Conservation (phyloP, 1,140 invertebrate genomes). For the Trichogramma pretiosum region DNA sequence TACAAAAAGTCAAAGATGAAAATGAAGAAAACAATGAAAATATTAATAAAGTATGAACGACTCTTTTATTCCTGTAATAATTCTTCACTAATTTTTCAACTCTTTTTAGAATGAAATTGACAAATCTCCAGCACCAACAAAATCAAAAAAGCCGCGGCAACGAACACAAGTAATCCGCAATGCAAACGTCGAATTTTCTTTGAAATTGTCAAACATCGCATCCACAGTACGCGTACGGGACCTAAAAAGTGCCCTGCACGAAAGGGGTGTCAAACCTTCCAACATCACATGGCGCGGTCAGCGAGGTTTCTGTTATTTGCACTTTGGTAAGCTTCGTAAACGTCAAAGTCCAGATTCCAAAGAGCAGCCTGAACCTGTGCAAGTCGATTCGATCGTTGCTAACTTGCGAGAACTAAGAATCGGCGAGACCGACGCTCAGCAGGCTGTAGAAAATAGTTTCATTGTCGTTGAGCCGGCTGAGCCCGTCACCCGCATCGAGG, state of each 20-base stretch:
- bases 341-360: conserved; percentile 34
- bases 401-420: conserved; percentile 46
- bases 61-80: neutral
- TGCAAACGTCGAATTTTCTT: conserved; percentile 48
- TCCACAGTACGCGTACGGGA: conserved; percentile 53
- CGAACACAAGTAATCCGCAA: conserved; percentile 7
- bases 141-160: conserved; percentile 3
- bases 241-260: conserved; percentile 53
- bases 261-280: conserved; percentile 55
- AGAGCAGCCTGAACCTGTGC: conserved; percentile 26
- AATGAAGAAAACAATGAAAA: conserved; percentile 14
- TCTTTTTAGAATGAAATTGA: neutral
- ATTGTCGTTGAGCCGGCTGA: conserved; percentile 43
- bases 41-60: neutral
- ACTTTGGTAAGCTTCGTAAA: conserved; percentile 52
- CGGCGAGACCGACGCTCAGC: too few species aligned
- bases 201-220: conserved; percentile 55
- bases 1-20: conserved; percentile 18
- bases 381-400: conserved; percentile 49
- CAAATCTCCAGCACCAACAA: neutral
- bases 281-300: conserved; percentile 59
- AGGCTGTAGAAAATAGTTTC: conserved; percentile 29
- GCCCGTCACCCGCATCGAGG: conserved; percentile 44
- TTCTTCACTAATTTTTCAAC: neutral
- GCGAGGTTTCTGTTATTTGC: conserved; percentile 56